Percentiles rank a stretch among this genome's conserved stretches.
Evolutionary conservation across 2,888 invertebrate species (phyloP).

Genomic region (Shargacucullia verbasci): DNA sequence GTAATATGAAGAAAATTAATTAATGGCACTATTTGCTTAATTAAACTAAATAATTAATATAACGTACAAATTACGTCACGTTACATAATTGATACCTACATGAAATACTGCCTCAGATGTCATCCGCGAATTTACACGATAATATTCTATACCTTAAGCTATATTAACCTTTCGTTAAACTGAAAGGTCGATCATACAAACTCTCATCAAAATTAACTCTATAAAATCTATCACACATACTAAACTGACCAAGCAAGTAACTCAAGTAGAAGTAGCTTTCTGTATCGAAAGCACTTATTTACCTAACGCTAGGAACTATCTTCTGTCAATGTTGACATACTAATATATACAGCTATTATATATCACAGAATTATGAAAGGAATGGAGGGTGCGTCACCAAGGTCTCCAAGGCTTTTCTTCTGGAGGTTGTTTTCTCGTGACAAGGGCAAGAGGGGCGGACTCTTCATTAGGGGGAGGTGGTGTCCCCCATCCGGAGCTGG

Average conservation of each 20-base stretch:
- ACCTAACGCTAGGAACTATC: conserved; percentile 72
- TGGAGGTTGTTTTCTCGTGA: conserved; percentile 90
- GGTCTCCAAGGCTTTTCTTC: conserved; percentile 95
- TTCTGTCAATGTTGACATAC: conserved; percentile 62
- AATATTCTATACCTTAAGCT: conserved; percentile 38
- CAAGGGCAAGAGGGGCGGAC: conserved; percentile 91
- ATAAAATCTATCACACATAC: conserved; percentile 55
- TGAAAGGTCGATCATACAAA: conserved; percentile 35
- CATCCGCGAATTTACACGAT: conserved; percentile 77
- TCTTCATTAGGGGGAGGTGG: conserved; percentile 81
- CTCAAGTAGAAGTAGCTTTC: conserved; percentile 44
- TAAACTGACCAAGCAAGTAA: conserved; percentile 68
- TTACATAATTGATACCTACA: conserved; percentile 65
- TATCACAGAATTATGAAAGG: conserved; percentile 68
- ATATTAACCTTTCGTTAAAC: conserved; percentile 40
- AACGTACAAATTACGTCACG: conserved; percentile 57
- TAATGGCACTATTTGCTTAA: conserved; percentile 72
- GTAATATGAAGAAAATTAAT: conserved; percentile 45
- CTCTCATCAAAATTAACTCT: conserved; percentile 31
- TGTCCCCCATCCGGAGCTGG: conserved; percentile 86
- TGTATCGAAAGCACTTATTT: conserved; percentile 30
- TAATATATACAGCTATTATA: conserved; percentile 56
- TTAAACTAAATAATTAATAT: conserved; percentile 61
- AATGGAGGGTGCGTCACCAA: conserved; percentile 89
- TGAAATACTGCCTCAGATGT: conserved; percentile 88